These are phyloP conservation scores for Parasteatoda tepidariorum DNA, from an alignment of 1,140 invertebrate species.

Conservation along the genomic window DNA sequence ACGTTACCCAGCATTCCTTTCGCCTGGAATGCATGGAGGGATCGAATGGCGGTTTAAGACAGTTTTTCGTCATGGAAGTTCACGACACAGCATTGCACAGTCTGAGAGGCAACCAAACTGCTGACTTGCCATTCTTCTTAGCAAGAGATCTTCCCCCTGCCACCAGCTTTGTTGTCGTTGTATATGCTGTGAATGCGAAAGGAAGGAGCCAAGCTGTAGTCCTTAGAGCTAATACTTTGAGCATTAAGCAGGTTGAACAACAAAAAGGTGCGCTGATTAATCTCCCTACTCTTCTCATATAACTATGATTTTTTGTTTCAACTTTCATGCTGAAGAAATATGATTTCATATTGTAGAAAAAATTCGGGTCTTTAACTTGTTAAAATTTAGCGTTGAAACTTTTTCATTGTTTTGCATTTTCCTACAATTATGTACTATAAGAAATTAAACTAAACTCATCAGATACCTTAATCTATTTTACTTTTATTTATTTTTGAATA, in stretches of 20 bases:
- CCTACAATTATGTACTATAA: too few species aligned
- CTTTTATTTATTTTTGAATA: too few species aligned
- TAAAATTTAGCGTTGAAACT: too few species aligned
- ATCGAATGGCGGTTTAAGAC: conserved; percentile 83
- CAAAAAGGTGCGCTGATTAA: conserved; percentile 47
- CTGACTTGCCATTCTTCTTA: conserved; percentile 42
- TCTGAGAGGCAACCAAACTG: conserved; percentile 49
- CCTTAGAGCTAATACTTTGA: conserved; percentile 83
- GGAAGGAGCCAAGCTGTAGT: conserved; percentile 83
- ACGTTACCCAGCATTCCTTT: conserved; percentile 75
- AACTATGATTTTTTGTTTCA: background rate
- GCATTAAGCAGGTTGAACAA: conserved; percentile 83
- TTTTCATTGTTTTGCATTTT: too few species aligned
- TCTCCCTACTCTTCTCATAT: background rate
- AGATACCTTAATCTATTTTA: too few species aligned
- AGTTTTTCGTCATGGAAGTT: conserved; percentile 84
- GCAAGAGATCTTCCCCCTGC: conserved; percentile 79
- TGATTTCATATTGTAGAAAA: too few species aligned
- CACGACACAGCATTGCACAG: conserved; percentile 72
- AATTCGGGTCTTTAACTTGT: too few species aligned
- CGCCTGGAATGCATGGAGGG: conserved; percentile 82
- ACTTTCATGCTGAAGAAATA: too few species aligned
- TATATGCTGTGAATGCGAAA: conserved; percentile 87
- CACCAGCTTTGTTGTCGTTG: conserved; percentile 80
- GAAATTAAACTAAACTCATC: too few species aligned